Conservation (phyloP, 2,113 vertebrate species). For the Cyanistes caeruleus region DNA sequence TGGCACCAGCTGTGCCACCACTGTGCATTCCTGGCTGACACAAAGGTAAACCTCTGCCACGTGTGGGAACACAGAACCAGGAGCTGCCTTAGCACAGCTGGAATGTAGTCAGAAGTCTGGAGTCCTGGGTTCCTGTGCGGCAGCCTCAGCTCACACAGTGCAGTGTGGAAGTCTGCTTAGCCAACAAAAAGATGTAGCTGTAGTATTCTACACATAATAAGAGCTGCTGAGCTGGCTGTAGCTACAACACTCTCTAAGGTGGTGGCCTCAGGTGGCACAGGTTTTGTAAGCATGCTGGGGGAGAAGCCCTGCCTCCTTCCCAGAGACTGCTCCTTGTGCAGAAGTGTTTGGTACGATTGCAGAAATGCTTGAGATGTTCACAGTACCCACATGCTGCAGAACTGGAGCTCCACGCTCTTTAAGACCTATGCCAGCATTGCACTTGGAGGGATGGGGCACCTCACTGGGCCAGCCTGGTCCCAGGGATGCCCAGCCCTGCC, state of each 20-base stretch:
- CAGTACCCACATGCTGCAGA: background rate
- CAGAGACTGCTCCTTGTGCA: background rate
- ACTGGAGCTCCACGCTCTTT: background rate
- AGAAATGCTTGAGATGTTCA: background rate
- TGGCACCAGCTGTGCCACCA: background rate
- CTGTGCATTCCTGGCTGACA: background rate
- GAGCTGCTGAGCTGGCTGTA: background rate
- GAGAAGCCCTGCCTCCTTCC: background rate
- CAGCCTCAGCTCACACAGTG: background rate
- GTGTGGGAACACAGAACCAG: background rate
- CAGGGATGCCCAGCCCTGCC: background rate
- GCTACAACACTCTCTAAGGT: accelerated
- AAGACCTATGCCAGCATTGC: background rate
- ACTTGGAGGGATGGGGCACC: background rate
- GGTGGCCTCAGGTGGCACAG: background rate
- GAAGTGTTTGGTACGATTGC: background rate
- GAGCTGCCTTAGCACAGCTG: background rate
- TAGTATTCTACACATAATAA: background rate
- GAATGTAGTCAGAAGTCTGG: background rate
- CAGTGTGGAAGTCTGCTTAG: background rate
- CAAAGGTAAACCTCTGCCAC: background rate
- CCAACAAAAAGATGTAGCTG: background rate
- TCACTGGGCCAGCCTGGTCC: background rate
- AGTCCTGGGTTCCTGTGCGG: background rate
- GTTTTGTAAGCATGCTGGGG: background rate